Evolutionary conservation across 2,797 vertebrate species (phyloP).

Genomic region (Pangasius krempfi): DNA sequence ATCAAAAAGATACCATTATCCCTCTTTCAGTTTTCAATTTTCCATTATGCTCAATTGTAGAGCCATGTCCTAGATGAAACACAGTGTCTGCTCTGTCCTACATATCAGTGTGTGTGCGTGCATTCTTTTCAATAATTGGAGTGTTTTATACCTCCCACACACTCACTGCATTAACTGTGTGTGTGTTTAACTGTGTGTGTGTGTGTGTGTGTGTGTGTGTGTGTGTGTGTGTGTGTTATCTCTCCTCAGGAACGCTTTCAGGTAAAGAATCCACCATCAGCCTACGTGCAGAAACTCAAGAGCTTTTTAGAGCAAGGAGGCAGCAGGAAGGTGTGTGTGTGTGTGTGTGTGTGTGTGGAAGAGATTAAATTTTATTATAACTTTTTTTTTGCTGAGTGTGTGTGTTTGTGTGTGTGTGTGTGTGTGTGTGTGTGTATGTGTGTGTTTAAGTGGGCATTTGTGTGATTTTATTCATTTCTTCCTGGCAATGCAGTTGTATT

Average conservation of each 20-base stretch:
- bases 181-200: neutral
- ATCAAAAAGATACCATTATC: neutral
- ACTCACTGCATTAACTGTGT: neutral
- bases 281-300: conserved; percentile 91
- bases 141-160: conserved; percentile 30
- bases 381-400: neutral
- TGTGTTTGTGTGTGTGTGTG: neutral
- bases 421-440: neutral
- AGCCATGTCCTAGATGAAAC: neutral
- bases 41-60: neutral
- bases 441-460: neutral
- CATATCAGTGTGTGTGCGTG: neutral
- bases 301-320: conserved; percentile 85
- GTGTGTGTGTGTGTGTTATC: conserved; percentile 22
- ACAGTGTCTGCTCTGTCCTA: neutral
- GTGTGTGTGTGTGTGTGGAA: conserved; percentile 10
- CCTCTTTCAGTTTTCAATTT: neutral
- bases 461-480: neutral
- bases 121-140: conserved; percentile 17
- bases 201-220: conserved; percentile 19
- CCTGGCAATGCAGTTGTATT: neutral
- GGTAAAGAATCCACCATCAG: conserved; percentile 89
- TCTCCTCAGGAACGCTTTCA: conserved; percentile 87
- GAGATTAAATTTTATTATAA: neutral
- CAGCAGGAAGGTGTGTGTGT: conserved; percentile 78